phyloP scores from a whole-genome alignment of 2,797 vertebrate genomes.

The Brachymystax lenok region DNA sequence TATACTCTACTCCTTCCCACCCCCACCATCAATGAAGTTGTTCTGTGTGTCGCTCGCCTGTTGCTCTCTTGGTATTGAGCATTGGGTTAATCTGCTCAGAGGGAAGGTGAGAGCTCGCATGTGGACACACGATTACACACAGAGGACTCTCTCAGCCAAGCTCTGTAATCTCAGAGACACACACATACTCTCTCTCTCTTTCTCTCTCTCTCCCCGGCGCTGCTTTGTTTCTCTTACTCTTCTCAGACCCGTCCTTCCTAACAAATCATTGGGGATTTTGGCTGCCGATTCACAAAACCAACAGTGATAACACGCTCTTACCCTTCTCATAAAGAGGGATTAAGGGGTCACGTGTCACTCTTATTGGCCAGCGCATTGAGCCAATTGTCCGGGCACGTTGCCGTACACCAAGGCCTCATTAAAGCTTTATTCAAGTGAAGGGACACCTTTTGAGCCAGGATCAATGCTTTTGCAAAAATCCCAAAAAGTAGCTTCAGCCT shows the following conservation, averaged over 20 bases:
- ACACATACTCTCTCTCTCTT: constrained; percentile 29
- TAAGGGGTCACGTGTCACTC: constrained; percentile 89
- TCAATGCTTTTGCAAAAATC: constrained; percentile 59
- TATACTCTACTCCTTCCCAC: constrained; percentile 38
- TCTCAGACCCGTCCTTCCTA: constrained; percentile 85
- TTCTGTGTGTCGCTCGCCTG: constrained; percentile 70
- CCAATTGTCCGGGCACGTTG: constrained; percentile 86
- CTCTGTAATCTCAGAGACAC: constrained; percentile 73
- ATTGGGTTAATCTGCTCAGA: constrained; percentile 80
- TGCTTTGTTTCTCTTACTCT: constrained; percentile 76
- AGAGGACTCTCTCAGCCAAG: constrained; percentile 72
- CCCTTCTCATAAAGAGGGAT: constrained; percentile 90
- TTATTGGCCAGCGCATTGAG: constrained; percentile 92
- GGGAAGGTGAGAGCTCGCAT: constrained; percentile 76
- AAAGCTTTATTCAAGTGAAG: constrained; percentile 81
- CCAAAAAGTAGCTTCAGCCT: not conserved
- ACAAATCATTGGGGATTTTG: constrained; percentile 91
- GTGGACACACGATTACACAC: constrained; percentile 83
- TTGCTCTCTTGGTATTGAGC: constrained; percentile 79
- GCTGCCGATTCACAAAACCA: constrained; percentile 88
- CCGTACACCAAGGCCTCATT: constrained; percentile 83
- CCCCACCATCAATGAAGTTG: constrained; percentile 68
- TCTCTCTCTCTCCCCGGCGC: constrained; percentile 43
- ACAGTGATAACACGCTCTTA: constrained; percentile 85
- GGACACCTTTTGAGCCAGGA: constrained; percentile 72